Conservation (phyloP, 2,113 vertebrate genomes). For the Anhinga anhinga region DNA sequence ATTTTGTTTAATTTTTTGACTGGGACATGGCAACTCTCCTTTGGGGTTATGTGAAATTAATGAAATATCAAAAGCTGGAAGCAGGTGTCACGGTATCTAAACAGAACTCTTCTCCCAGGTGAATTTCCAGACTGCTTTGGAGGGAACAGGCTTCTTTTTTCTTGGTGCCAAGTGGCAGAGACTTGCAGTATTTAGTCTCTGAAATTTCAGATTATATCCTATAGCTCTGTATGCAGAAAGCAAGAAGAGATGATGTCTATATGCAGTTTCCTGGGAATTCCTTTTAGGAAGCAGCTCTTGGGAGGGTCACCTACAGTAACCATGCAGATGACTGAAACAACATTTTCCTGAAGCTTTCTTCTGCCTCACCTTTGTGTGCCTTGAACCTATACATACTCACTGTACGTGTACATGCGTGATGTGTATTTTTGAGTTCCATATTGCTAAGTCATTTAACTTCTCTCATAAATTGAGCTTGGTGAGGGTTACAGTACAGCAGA, state of each 20-base stretch:
- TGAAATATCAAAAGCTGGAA: not conserved
- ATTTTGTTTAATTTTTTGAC: not conserved
- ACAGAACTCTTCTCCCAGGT: not conserved
- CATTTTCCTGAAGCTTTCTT: not conserved
- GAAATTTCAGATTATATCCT: not conserved
- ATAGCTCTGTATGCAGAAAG: not conserved
- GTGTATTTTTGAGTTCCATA: not conserved
- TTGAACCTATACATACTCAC: fast-evolving
- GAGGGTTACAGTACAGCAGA: not conserved
- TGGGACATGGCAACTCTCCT: not conserved
- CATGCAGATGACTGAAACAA: not conserved
- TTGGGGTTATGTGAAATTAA: not conserved
- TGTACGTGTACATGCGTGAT: fast-evolving
- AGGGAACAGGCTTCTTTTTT: not conserved
- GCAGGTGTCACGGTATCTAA: not conserved
- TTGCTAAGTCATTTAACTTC: not conserved
- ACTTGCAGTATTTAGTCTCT: not conserved
- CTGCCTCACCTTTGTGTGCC: not conserved
- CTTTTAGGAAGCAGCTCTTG: not conserved
- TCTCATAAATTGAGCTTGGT: not conserved
- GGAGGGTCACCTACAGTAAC: not conserved
- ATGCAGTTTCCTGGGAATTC: not conserved
- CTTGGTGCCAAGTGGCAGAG: not conserved
- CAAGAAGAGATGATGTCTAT: not conserved
- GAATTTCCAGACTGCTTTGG: not conserved